Base-by-base conservation (phyloP, 2,888 invertebrate genomes). In the Pherbina coryleti region DNA sequence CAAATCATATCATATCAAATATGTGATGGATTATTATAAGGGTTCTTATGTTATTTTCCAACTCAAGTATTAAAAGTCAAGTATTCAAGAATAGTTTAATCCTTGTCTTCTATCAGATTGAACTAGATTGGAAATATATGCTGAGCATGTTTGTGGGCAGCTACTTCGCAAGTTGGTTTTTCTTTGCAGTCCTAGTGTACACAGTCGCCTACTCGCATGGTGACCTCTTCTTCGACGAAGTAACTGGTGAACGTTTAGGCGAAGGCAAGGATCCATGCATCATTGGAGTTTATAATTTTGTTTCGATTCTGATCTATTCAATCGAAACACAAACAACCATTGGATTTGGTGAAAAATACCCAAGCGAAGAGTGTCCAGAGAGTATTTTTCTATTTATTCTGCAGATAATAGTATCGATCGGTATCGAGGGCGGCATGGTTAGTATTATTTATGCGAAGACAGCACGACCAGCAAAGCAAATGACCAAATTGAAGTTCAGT, bases 111-210 rank as follows among this genome's bases (percentile, higher is more conserved):
- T 92, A 94, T 28, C 82, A 89, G 85, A 91, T 93, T 72, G 93
- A 93, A 84, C 90, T 92, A 79, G 95, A 96, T 89, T 98, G 98
- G 98, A 93, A 96, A 78, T 97, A 96, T 93, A 97, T 97, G 70
- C 90, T 98, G 74, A 91, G 96, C 69, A 93, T 97, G 76, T 97
- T 98, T 88, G 93, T 95, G 49, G 91, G 95, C 79, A 95, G 95
- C 79, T 98, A 97, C 89, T 93, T 97, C 82, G 84, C 93, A 14
- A 94, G 95, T 86, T 97, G 97, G 96, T 89, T 95, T 28, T 84
- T 93, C 14, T 97, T 97, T 86, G 96, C 95, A 0, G 91, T 92
- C 9, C 91, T 96, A 81, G 97, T 96, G 93, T 95, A 94, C 90
- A 90, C 94, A 25, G 93, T 95, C 22, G 93, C 95, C 1, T 94